Percentiles rank a stretch among this genome's conserved stretches.
These are phyloP conservation scores for Chamaetylas fuelleborni DNA, from an alignment of 2,113 vertebrate genomes.

Conservation along the genomic window DNA sequence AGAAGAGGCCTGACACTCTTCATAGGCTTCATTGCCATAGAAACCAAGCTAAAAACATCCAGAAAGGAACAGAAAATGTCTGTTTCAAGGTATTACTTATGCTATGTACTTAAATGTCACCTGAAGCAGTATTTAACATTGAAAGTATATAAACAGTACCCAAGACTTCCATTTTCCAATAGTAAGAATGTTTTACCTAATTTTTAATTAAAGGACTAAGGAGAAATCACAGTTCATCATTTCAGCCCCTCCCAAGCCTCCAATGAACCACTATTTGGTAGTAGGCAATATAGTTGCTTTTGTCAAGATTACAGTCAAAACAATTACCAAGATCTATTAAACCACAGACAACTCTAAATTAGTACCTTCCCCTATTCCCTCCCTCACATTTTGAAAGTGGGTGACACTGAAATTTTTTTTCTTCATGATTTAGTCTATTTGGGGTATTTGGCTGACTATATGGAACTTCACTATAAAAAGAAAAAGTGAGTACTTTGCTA, in stretches of 20 bases:
- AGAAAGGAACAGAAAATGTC: conserved; percentile 10
- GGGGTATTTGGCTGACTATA: neutral
- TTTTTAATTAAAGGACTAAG: neutral
- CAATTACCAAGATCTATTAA: neutral
- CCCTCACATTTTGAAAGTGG: neutral
- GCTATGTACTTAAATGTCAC: neutral
- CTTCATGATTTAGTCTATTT: neutral
- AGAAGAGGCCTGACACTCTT: conserved; percentile 1
- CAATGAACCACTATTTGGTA: neutral
- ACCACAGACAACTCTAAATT: neutral
- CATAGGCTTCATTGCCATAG: conserved; percentile 44
- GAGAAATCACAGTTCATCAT: neutral
- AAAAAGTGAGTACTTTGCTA: neutral
- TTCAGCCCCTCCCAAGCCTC: neutral
- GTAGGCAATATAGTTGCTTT: neutral
- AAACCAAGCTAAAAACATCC: conserved; percentile 48
- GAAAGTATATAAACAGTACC: neutral
- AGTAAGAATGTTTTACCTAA: neutral
- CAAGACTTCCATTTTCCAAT: neutral
- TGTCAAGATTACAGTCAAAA: neutral
- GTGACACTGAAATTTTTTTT: neutral
- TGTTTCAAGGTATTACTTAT: neutral
- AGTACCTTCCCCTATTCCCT: neutral
- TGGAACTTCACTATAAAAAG: neutral
- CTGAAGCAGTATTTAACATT: neutral